A percentile compares a stretch with the other conserved stretches of the same genome.
Evolutionary conservation across 2,113 vertebrate species (phyloP).

Genomic region (Dicerorhinus sumatrensis): DNA sequence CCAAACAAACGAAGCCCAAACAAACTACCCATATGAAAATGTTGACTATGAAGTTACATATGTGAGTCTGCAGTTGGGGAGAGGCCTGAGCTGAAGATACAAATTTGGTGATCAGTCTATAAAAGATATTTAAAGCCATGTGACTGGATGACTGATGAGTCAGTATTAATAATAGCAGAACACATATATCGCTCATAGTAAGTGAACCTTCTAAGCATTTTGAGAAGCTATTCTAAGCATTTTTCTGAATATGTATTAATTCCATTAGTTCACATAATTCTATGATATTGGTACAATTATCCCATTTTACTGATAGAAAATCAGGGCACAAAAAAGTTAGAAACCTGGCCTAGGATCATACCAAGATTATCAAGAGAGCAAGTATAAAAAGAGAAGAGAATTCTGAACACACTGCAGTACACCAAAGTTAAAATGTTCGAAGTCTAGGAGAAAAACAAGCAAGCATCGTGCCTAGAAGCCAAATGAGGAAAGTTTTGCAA

Average conservation of each 20-base stretch:
- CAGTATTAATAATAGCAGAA: neutral
- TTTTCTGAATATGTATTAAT: conserved; percentile 9
- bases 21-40: neutral
- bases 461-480: neutral
- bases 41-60: neutral
- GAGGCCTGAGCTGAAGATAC: neutral
- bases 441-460: neutral
- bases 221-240: neutral
- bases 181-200: neutral
- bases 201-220: neutral
- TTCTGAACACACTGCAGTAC: neutral
- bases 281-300: neutral
- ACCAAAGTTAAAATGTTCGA: neutral
- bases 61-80: neutral
- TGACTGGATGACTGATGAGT: neutral
- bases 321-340: neutral
- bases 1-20: neutral
- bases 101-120: neutral
- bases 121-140: neutral
- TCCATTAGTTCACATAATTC: neutral
- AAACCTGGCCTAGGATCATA: neutral
- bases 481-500: neutral
- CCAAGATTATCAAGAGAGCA: neutral
- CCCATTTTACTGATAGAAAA: neutral
- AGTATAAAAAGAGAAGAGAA: neutral